Base-by-base conservation (phyloP, 2,888 invertebrate genomes). In the Acronicta psi region DNA sequence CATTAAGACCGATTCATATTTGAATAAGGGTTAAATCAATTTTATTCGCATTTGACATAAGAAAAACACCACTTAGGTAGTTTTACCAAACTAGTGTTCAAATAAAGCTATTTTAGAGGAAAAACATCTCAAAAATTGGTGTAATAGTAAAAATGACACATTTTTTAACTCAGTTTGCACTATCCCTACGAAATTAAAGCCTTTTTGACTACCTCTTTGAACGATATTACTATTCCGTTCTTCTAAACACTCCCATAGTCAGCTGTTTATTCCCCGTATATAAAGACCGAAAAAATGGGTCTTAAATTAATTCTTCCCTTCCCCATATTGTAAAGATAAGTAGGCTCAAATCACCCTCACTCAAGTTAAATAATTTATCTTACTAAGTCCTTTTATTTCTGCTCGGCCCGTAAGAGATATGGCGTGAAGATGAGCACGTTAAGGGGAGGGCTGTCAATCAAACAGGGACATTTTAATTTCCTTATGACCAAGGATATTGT, bases 281-380 rank as follows among this genome's bases (percentile, higher is more conserved):
- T 1, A 2, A 10, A 3, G 29, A 2, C 0, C 13, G 0, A 4
- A 34, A 34, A 57, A 69, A 60, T 37, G 40, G 13, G 2, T 17
- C 23, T 52, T 36, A 25, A 62, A 62, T 62, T 2, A 62, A 57
- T 38, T 47, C 34, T 68, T 69, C 74, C 70, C 57, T 71, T 71
- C 71, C 66, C 54, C 20, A 69, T 54, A 69, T 57, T 62, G 63
- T 69, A 65, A 73, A 79, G 75, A 81, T 78, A 67, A 66, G 62
- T 66, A 55, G 76, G 72, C 70, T 78, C 68, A 73, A 78, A 73
- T 61, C 69, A 64, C 70, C 68, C 72, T 68, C 60, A 59, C 41
- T 59, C 57, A 75, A 79, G 69, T 78, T 75, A 69, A 68, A 77
- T 76, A 68, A 76, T 77, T 80, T 72, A 76, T 79, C 67, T 71